A percentile compares a stretch with the other conserved stretches of the same genome.
phyloP scores from a whole-genome alignment of 2,888 invertebrate genomes.

The Hylaea fasciaria region DNA sequence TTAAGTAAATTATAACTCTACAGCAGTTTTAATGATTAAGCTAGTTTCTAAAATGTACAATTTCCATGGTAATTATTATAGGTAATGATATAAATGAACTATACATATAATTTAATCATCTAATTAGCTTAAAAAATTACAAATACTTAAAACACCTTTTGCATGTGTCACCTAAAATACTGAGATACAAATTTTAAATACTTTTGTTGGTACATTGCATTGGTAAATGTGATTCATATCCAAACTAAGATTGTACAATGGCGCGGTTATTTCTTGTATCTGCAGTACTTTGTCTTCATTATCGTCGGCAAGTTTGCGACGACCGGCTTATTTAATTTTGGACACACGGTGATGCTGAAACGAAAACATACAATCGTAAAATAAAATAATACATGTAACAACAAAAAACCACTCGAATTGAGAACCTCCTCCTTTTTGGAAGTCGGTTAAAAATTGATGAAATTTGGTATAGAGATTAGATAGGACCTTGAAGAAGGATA shows the following conservation, averaged over 20 bases:
- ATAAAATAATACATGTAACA: neutral
- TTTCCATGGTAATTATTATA: no score
- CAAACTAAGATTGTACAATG: neutral
- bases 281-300: constrained; percentile 78
- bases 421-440: no score
- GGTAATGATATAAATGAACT: no score
- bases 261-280: constrained; percentile 51
- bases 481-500: no score
- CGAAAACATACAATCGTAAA: constrained; percentile 34
- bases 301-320: constrained; percentile 86
- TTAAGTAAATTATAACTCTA: no score
- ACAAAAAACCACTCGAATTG: no score
- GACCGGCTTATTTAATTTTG: constrained; percentile 87
- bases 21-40: no score
- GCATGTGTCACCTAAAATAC: constrained; percentile 19
- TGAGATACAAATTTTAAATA: constrained; percentile 24
- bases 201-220: constrained; percentile 52
- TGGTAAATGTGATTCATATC: constrained; percentile 36
- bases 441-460: no score
- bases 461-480: no score
- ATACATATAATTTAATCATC: no score
- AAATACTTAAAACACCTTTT: constrained; percentile 5
- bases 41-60: no score
- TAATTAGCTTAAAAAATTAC: neutral
- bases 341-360: constrained; percentile 89